Evolutionary conservation across 2,888 invertebrate species (phyloP).

Genomic region (Cylindroiulus punctatus): DNA sequence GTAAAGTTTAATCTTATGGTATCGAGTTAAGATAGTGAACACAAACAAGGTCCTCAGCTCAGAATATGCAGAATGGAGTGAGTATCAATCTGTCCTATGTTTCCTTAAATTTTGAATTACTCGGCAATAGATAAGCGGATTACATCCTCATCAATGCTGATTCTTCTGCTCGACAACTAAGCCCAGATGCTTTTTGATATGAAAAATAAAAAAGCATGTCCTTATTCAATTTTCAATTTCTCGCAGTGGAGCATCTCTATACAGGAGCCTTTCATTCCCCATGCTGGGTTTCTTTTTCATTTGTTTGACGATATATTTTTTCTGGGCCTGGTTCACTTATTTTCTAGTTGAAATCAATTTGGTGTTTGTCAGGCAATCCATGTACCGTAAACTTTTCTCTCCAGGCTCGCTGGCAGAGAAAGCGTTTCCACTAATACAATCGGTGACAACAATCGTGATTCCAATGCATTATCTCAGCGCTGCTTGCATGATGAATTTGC

Average conservation of each 20-base stretch:
- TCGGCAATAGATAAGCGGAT: constrained; percentile 22
- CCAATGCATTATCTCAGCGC: neutral
- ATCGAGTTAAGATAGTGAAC: too few species aligned
- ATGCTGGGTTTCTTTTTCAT: constrained; percentile 31
- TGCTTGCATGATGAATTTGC: neutral
- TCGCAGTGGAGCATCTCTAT: neutral
- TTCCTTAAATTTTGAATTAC: constrained; percentile 28
- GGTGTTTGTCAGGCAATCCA: constrained; percentile 50
- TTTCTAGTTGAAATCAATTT: constrained; percentile 51
- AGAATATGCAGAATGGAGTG: neutral
- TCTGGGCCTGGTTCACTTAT: constrained; percentile 38
- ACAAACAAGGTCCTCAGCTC: neutral
- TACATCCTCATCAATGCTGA: constrained; percentile 42
- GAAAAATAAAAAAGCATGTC: neutral
- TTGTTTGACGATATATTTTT: constrained; percentile 48
- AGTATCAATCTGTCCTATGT: neutral
- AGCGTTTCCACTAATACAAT: constrained; percentile 29
- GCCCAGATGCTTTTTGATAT: constrained; percentile 24
- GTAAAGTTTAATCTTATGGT: too few species aligned
- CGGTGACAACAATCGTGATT: constrained; percentile 38
- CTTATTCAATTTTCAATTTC: constrained; percentile 20
- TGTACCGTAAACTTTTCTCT: constrained; percentile 46
- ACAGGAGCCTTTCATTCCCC: neutral
- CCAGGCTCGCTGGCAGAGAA: neutral
- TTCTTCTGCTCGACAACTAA: constrained; percentile 29